Evolutionary conservation across 2,888 invertebrate species (phyloP).

Genomic region (Furcula furcula): DNA sequence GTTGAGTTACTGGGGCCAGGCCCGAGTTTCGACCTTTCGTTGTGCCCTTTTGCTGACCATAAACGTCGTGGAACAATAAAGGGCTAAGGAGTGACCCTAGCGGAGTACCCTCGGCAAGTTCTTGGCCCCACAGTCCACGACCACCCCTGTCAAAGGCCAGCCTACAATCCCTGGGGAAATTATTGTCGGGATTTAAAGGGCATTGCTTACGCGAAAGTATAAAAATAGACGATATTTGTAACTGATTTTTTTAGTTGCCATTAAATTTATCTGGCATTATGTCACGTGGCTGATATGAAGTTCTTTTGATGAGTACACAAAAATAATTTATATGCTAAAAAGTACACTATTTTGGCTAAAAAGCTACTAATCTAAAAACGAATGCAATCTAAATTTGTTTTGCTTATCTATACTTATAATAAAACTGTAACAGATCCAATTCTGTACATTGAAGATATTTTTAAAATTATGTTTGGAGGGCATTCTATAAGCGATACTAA

Average conservation of each 20-base stretch:
- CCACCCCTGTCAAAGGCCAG: conserved; percentile 77
- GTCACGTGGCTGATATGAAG: conserved; percentile 68
- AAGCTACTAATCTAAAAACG: no score
- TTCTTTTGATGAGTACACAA: no score
- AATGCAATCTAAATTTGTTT: no score
- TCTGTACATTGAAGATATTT: no score
- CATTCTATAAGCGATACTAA: no score
- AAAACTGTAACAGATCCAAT: no score
- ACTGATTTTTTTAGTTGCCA: conserved; percentile 57
- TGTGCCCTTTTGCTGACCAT: conserved; percentile 75
- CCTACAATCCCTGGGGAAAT: conserved; percentile 74
- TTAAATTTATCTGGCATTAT: conserved; percentile 56
- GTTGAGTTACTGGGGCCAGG: conserved; percentile 53
- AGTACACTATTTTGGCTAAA: no score
- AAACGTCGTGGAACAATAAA: conserved; percentile 78
- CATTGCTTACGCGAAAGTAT: conserved; percentile 71
- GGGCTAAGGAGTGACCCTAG: conserved; percentile 70
- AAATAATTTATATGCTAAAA: no score
- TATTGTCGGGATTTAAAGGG: conserved; percentile 82
- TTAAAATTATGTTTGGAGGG: no score
- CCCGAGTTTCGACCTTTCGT: conserved; percentile 58
- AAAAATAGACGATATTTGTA: conserved; percentile 72
- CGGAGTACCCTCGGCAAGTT: conserved; percentile 61
- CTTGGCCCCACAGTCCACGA: conserved; percentile 68
- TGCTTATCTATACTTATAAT: no score